Evolutionary conservation across 2,888 invertebrate species (phyloP), one percentile per base, ranked within the genome.

Genomic region (Danaus chrysippus): DNA sequence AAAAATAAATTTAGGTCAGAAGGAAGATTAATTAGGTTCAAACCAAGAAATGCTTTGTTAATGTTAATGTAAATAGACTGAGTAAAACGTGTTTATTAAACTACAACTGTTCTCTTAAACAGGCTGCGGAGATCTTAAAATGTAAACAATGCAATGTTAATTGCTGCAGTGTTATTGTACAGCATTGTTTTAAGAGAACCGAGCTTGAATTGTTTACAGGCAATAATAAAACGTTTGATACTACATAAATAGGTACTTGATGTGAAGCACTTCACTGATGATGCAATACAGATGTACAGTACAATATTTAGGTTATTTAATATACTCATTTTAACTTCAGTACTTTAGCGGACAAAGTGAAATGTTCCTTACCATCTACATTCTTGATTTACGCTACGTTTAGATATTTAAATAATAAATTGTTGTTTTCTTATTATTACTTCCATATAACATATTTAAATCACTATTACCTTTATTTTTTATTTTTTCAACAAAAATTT

Each of bases 21-120:
- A 77, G 73, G 77, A 83, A 82, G 82, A 86, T 83, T 86, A 84
- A 86, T 86, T 84, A 76, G 77, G 81, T 82, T 83, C 78, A 76
- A 83, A 83, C 84, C 79, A 80, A 83, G 75, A 78, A 74, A 77
- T 78, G 79, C 76, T 68, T 79, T 72, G 69, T 75, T 74, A 85
- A 84, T 81, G 79, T 76, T 78, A 78, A 74, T 78, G 82, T 86
- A 85, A 86, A 86, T 83, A 84, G 72, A 79, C 76, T 71, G 70
- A 76, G 76, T 81, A 79, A 81, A 84, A 84, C 73, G 76, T 86
- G 81, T 87, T 86, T 86, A 86, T 87, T 84, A 82, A 76, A 76
- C 70, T 76, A 73, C 75, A 76, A 81, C 74, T 76, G 74, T 73
- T 76, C 77, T 34, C 23, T 76, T 74, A 75, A 74, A 78, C 76